phyloP scores from a whole-genome alignment of 2,888 invertebrate genomes.

The Tuberolachnus salignus region DNA sequence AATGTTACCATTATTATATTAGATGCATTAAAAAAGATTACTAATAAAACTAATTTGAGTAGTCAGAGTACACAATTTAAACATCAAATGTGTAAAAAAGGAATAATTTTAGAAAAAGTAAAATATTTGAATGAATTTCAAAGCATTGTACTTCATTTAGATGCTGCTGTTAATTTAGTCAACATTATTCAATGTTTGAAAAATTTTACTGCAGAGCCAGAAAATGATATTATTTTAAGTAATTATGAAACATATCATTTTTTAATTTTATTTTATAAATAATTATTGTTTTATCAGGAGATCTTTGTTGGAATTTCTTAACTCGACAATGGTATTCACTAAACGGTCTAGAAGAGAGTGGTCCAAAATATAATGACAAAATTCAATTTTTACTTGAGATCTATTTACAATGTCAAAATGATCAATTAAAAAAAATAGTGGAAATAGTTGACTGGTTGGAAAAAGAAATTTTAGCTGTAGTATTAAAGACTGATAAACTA shows the following conservation, averaged over 20 bases:
- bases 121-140: constrained; percentile 64
- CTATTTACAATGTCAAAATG: constrained; percentile 69
- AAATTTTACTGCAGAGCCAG: constrained; percentile 63
- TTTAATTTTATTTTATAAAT: neutral
- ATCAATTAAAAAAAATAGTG: constrained; percentile 59
- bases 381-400: constrained; percentile 71
- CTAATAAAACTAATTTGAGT: constrained; percentile 19
- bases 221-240: constrained; percentile 53
- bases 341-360: constrained; percentile 71
- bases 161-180: constrained; percentile 67
- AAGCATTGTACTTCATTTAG: constrained; percentile 66
- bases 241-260: neutral
- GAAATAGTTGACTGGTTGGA: constrained; percentile 62
- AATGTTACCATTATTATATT: constrained; percentile 10
- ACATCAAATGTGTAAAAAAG: constrained; percentile 20
- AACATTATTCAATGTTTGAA: constrained; percentile 66
- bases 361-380: constrained; percentile 70
- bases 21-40: constrained; percentile 46
- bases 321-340: constrained; percentile 73
- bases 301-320: constrained; percentile 67
- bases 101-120: constrained; percentile 60
- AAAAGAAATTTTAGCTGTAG: constrained; percentile 62
- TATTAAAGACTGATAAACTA: constrained; percentile 61
- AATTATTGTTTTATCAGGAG: constrained; percentile 61
- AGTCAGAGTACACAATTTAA: constrained; percentile 48